Base-by-base conservation (phyloP, 2,113 vertebrate species). In the Channa maculata region DNA sequence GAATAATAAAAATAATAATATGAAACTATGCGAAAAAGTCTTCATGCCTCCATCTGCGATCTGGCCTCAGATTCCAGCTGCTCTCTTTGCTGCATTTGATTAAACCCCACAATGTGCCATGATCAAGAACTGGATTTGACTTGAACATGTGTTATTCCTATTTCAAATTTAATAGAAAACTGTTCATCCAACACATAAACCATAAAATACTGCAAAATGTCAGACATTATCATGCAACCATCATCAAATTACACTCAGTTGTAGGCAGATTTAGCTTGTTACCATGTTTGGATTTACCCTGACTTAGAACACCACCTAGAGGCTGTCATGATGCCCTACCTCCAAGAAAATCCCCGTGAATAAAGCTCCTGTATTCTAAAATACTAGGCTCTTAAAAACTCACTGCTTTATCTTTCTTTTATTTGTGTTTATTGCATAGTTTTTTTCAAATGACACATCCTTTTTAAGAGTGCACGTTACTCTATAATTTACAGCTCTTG, bases 121-220 rank as follows among this genome's bases (percentile, higher is more conserved):
- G 74, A 87, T 75, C 75, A 90, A 87, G 69, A 88, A 90, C 78
- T 80, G 74, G 55, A 84, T 80, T 64, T 86, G 82, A 88, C 83
- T 86, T 86, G 75, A 86, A 84, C 89, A 86, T 87, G 83, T 91
- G 88, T 88, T 89, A 88, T 83, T 89, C 85, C 86, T 86, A 86
- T 90, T 88, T 82, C 54, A 86, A 46, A 89, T 91, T 92, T 91
- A 91, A 90, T 91, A 90, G 83, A 93, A 93, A 93, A 86, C 69
- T 70, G 69, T 89, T 88, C 75, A 93, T 83, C 85, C 83, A 87
- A 83, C 70, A 92, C 71, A 89, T 71, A 88, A 91, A 91, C 83
- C 79, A 87, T 85, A 88, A 88, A 86, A 86, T 67, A 81, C 70
- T 83, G 79, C 68, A 74, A 81, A 87, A 88, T 49, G 66, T 85